phyloP scores from a whole-genome alignment of 37 sponge, comb jelly and placozoan genomes.

The Diacarnus erythraeanus region DNA sequence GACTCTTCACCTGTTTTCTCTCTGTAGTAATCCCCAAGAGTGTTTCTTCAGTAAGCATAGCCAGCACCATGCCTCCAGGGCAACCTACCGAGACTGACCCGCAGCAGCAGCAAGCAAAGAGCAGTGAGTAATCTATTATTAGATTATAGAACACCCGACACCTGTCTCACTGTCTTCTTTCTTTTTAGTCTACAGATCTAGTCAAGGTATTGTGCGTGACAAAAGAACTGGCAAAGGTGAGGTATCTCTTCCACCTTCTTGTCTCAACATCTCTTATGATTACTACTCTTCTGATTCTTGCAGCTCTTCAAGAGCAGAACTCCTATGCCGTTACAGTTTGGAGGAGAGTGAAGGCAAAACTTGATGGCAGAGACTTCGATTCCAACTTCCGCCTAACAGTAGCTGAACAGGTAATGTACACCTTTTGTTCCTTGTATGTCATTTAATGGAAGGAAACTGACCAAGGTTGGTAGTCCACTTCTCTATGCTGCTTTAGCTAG shows the following conservation, averaged over 20 bases:
- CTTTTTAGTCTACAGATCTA: constrained; percentile 50
- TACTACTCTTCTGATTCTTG: neutral
- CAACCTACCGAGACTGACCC: neutral
- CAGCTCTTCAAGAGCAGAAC: constrained; percentile 91
- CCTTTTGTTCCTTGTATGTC: too few relatives aligned
- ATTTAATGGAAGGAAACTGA: too few relatives aligned
- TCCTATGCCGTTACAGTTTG: constrained; percentile 89
- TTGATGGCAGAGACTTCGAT: constrained; percentile 90
- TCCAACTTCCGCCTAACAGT: constrained; percentile 68
- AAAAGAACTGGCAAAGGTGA: constrained; percentile 88
- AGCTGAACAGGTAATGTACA: constrained; percentile 75
- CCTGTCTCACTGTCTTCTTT: neutral
- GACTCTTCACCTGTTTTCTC: neutral
- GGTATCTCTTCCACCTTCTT: too few relatives aligned
- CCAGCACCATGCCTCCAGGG: constrained; percentile 11
- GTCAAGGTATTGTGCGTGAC: constrained; percentile 77
- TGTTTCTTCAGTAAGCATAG: constrained; percentile 13
- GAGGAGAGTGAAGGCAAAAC: constrained; percentile 94
- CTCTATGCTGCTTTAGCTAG: too few relatives aligned
- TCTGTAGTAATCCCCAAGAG: constrained; percentile 26
- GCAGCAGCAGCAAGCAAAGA: constrained; percentile 25
- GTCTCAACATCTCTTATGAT: neutral
- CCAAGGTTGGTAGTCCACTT: neutral
- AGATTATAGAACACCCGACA: neutral
- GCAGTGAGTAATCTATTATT: constrained; percentile 4